A percentile compares a stretch with the other conserved stretches of the same genome.
Conservation (phyloP, 1,140 invertebrate genomes). For the Homalodisca vitripennis region DNA sequence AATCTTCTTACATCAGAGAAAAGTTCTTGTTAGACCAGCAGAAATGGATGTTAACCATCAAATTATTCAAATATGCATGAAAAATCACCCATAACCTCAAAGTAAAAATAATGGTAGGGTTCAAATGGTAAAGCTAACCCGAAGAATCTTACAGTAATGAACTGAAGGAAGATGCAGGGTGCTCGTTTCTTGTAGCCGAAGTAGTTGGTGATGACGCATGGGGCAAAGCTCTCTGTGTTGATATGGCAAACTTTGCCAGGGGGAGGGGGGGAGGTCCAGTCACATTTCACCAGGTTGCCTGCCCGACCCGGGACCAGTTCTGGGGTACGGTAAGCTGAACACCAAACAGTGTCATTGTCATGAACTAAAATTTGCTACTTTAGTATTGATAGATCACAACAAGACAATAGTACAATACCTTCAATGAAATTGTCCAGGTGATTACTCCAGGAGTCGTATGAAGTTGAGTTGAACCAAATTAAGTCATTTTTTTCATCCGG, state of each 20-base stretch:
- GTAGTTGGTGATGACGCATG: conserved; percentile 59
- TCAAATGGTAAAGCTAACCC: no score
- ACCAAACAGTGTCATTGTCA: no score
- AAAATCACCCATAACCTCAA: no score
- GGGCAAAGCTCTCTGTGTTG: conserved; percentile 52
- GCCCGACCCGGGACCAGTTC: conserved; percentile 51
- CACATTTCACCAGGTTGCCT: conserved; percentile 64
- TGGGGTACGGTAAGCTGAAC: conserved; percentile 32
- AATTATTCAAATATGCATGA: no score
- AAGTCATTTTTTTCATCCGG: conserved; percentile 32
- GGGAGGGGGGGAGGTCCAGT: conserved; percentile 55
- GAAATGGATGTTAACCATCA: no score
- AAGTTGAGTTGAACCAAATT: conserved; percentile 36
- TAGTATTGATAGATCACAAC: not conserved
- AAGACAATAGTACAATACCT: conserved; percentile 28
- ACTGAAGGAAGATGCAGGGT: conserved; percentile 80
- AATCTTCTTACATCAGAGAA: no score
- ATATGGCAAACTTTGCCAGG: conserved; percentile 64
- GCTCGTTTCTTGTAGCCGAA: conserved; percentile 70
- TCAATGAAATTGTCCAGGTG: conserved; percentile 36
- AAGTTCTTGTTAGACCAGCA: no score
- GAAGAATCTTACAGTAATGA: not conserved
- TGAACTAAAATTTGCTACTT: no score
- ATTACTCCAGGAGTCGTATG: conserved; percentile 33
- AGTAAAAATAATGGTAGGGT: no score